Conservation (phyloP, 1,140 invertebrate genomes). For the Hermetia illucens region DNA sequence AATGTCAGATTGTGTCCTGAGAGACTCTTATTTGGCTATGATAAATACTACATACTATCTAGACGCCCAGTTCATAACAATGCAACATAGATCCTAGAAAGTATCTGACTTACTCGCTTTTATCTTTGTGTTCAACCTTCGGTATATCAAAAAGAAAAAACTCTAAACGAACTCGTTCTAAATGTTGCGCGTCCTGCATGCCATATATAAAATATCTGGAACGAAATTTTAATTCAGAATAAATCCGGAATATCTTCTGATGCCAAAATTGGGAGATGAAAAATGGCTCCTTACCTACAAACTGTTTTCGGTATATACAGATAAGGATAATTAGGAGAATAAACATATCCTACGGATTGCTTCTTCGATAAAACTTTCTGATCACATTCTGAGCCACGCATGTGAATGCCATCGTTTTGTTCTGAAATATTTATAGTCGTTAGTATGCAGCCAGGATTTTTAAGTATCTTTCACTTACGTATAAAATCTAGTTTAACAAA, state of each 20-base stretch:
- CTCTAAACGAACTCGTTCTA: slow-evolving; percentile 79
- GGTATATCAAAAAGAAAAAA: slow-evolving; percentile 86
- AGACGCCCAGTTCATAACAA: no score
- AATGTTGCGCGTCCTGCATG: slow-evolving; percentile 85
- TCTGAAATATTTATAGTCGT: slow-evolving; percentile 14
- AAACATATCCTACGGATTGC: slow-evolving; percentile 78
- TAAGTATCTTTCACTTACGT: slow-evolving; percentile 35
- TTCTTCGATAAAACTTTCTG: slow-evolving; percentile 90
- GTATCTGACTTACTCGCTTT: slow-evolving; percentile 21
- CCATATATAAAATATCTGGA: slow-evolving; percentile 90
- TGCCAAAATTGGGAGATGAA: no score
- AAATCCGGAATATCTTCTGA: no score
- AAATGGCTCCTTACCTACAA: slow-evolving; percentile 49
- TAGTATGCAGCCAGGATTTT: neutral
- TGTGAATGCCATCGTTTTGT: slow-evolving; percentile 77
- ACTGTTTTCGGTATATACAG: slow-evolving; percentile 88
- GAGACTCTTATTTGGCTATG: neutral
- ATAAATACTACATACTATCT: no score
- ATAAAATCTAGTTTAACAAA: slow-evolving; percentile 97
- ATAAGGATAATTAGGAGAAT: slow-evolving; percentile 90
- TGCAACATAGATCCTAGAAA: no score
- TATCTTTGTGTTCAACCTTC: slow-evolving; percentile 46
- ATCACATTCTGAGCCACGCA: slow-evolving; percentile 91
- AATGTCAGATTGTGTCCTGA: neutral
- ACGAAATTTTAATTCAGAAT: slow-evolving; percentile 8